Evolutionary conservation across 2,888 invertebrate species (phyloP), one percentile per base, ranked within the genome.

Genomic region (Rhopalosiphum nymphaeae): DNA sequence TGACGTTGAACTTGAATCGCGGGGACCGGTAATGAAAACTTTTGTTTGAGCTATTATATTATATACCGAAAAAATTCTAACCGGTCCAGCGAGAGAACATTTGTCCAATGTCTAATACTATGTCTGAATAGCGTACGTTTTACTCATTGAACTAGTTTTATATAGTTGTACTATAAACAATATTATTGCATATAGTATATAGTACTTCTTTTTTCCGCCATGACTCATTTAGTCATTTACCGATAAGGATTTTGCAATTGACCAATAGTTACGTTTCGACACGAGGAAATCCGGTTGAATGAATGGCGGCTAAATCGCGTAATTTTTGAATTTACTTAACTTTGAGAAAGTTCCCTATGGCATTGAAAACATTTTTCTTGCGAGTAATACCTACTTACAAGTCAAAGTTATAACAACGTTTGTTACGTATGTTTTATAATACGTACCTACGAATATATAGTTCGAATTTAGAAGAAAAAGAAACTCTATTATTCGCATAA

Each of bases 1-100:
- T 42, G 94, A 86, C 94, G 94, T 94, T 94, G 94, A 94, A 94
- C 93, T 93, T 93, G 89, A 90, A 57, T 57, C 36, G 90, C 36
- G 36, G 78, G 21, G 90, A 90, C 85, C 89, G 89, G 44, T 49
- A 56, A 93, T 89, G 56, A 85, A 85, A 93, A 89, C 85, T 90
- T 93, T 90, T 90, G 90, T 93, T 61, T 85, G 93, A 57, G 5
- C n/a, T 61, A 78, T 86, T 57, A 16, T n/a, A 46, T 78, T 84
- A 53, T 56, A 44, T 85, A 16, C 57, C 36, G 56, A 85, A 90
- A 53, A n/a, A 84, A 56, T 44, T 42, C 56, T 89, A n/a, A 93
- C 93, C 84, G 84, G 93, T 84, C 84, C 21, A 67, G 42, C 89
- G n/a, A 53, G 78, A 42, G 61, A 53, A 49, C 89, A 89, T 93